Evolutionary conservation across 2,888 invertebrate species (phyloP).

Genomic region (Lepas anatifera): DNA sequence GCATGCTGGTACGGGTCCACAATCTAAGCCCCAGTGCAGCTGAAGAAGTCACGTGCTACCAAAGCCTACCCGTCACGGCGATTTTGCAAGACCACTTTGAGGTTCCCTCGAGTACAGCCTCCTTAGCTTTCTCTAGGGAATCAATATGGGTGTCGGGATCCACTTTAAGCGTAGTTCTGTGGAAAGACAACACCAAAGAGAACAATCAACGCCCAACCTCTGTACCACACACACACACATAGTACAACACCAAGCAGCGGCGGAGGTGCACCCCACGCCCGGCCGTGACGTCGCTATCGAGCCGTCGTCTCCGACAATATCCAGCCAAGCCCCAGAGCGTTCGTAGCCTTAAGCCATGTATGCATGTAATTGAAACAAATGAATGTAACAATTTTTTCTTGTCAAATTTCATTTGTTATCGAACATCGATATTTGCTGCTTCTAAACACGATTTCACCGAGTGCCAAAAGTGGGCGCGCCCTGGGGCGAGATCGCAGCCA

Average conservation of each 20-base stretch:
- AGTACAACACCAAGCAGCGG: too few relatives aligned
- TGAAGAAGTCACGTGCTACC: constrained; percentile 9
- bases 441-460: too few relatives aligned
- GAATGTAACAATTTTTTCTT: too few relatives aligned
- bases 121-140: constrained; percentile 94
- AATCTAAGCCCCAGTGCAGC: constrained; percentile 14
- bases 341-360: too few relatives aligned
- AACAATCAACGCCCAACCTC: background rate
- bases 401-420: too few relatives aligned
- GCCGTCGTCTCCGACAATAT: background rate
- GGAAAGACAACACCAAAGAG: constrained; percentile 29
- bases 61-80: constrained; percentile 86
- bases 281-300: background rate
- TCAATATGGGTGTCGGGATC: constrained; percentile 96
- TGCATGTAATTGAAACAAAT: too few relatives aligned
- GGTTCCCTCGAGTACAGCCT: constrained; percentile 95
- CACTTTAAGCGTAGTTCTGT: constrained; percentile 93
- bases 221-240: background rate
- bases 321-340: too few relatives aligned
- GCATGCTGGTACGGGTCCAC: background rate
- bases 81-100: constrained; percentile 99
- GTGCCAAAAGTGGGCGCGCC: too few relatives aligned
- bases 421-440: too few relatives aligned
- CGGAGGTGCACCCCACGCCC: background rate
- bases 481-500: too few relatives aligned